A percentile compares a stretch with the other conserved stretches of the same genome.
Evolutionary conservation across 2,797 vertebrate genomes (phyloP).

Genomic region (Intellagama lesueurii): DNA sequence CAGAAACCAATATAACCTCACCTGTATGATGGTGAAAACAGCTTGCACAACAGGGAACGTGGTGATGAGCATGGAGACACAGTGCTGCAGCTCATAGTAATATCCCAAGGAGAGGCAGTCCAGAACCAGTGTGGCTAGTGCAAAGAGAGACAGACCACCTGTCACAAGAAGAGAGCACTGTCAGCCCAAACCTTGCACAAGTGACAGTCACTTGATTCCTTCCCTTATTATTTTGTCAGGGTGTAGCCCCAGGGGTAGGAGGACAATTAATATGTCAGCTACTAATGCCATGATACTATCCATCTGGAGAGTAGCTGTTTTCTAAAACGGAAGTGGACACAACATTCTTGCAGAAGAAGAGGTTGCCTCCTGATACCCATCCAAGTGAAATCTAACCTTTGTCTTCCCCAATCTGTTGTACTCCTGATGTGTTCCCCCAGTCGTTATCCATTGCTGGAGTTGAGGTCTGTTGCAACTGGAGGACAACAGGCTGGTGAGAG

Average conservation of each 20-base stretch:
- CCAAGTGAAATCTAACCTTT: not conserved
- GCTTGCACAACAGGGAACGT: slow-evolving; percentile 79
- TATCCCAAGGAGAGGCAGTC: slow-evolving; percentile 82
- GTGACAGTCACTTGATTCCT: not conserved
- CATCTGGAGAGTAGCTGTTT: not conserved
- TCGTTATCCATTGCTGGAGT: not conserved
- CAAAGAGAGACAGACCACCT: slow-evolving; percentile 84
- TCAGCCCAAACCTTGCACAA: not conserved
- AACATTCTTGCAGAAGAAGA: not conserved
- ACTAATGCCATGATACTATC: not conserved
- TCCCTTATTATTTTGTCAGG: no score
- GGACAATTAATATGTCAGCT: not conserved
- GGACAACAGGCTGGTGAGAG: not conserved
- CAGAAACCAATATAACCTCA: slow-evolving; percentile 48
- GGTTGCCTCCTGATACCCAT: not conserved
- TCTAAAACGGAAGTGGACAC: no score
- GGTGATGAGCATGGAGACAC: slow-evolving; percentile 79
- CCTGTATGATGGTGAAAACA: slow-evolving; percentile 81
- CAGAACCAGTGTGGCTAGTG: slow-evolving; percentile 83
- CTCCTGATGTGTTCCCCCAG: not conserved
- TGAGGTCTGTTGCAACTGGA: not conserved
- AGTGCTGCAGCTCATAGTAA: slow-evolving; percentile 79
- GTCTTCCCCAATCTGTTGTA: not conserved
- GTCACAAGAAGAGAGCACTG: slow-evolving; percentile 7
- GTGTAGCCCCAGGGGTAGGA: not conserved